Evolutionary conservation across 1,140 invertebrate species (phyloP).

Genomic region (Thrips palmi): DNA sequence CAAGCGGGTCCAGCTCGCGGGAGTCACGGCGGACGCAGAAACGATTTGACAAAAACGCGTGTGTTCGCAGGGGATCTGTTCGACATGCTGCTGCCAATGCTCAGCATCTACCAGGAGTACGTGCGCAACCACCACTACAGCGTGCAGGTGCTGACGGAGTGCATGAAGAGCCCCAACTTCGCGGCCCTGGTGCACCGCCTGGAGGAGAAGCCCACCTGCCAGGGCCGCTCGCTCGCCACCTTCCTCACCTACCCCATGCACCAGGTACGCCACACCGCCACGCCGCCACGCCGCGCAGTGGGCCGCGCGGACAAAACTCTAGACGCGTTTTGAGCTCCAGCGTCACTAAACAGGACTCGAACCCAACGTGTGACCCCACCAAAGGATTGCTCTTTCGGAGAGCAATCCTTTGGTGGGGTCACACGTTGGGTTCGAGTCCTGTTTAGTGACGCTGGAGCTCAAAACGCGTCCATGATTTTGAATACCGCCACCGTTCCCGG

Average conservation of each 20-base stretch:
- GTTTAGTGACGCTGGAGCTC: too few relatives aligned
- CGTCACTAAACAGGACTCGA: too few relatives aligned
- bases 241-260: conserved; percentile 92
- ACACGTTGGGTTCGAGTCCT: too few relatives aligned
- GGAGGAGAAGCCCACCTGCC: conserved; percentile 72
- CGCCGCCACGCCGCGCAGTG: too few relatives aligned
- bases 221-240: conserved; percentile 68
- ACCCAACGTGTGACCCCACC: too few relatives aligned
- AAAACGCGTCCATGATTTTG: too few relatives aligned
- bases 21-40: too few relatives aligned
- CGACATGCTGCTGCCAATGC: conserved; percentile 84
- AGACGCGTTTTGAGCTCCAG: too few relatives aligned
- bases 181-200: conserved; percentile 59
- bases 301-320: too few relatives aligned
- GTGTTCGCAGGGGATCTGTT: conserved; percentile 64
- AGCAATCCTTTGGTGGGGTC: too few relatives aligned
- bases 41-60: conserved; percentile 2
- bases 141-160: conserved; percentile 84
- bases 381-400: too few relatives aligned
- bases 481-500: neutral
- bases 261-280: conserved; percentile 44
- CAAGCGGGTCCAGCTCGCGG: too few relatives aligned
- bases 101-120: conserved; percentile 89
- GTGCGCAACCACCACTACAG: conserved; percentile 87
- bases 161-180: conserved; percentile 73